Conservation (phyloP, 2,888 invertebrate species). For the Agriotes lineatus region DNA sequence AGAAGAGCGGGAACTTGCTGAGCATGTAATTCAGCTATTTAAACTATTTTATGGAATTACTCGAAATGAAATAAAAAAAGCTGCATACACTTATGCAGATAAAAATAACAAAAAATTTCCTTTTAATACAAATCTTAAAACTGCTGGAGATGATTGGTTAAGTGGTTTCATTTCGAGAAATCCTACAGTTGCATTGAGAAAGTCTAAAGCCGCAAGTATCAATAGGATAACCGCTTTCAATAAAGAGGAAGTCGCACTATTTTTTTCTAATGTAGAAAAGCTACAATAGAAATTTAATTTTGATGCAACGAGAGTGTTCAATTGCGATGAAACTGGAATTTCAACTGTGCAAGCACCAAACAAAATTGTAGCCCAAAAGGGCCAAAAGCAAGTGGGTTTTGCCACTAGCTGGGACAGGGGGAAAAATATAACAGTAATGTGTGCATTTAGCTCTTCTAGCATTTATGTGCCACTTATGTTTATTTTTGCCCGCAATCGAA, state of each 20-base stretch:
- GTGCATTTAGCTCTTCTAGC: conserved; percentile 62
- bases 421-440: conserved; percentile 62
- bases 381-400: conserved; percentile 62
- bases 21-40: too few relatives aligned
- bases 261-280: conserved; percentile 50
- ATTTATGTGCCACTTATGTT: conserved; percentile 65
- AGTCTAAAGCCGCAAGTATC: conserved; percentile 54
- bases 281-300: conserved; percentile 48
- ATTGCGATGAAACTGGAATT: conserved; percentile 64
- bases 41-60: too few relatives aligned
- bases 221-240: conserved; percentile 53
- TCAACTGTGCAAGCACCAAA: conserved; percentile 61
- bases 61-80: too few relatives aligned
- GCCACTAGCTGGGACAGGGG: conserved; percentile 63
- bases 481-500: conserved; percentile 63
- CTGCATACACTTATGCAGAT: too few relatives aligned
- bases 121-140: too few relatives aligned
- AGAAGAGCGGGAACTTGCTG: too few relatives aligned
- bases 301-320: conserved; percentile 56
- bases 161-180: conserved; percentile 48
- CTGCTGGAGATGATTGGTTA: conserved; percentile 45
- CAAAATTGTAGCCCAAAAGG: conserved; percentile 61
- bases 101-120: too few relatives aligned
- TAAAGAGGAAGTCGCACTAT: conserved; percentile 49
- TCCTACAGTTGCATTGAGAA: conserved; percentile 47